These are phyloP conservation scores for Sarcophaga variegata DNA, from an alignment of 2,888 invertebrate genomes.

Conservation along the genomic window DNA sequence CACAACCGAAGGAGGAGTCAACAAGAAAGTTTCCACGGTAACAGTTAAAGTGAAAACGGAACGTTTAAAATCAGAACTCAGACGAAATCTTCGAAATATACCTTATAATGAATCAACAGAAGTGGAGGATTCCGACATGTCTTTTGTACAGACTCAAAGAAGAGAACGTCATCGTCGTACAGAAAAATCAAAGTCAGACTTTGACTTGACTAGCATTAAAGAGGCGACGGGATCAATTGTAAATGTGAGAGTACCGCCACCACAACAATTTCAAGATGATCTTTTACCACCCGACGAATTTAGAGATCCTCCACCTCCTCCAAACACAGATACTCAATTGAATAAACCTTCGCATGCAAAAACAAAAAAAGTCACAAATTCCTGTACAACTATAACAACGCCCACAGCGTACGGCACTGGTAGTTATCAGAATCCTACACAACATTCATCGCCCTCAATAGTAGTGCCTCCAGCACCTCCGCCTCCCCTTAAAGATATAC, in stretches of 20 bases:
- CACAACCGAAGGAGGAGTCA: slow-evolving; percentile 73
- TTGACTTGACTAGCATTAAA: slow-evolving; percentile 84
- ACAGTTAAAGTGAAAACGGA: slow-evolving; percentile 78
- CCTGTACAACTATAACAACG: slow-evolving; percentile 24
- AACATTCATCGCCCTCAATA: slow-evolving; percentile 56
- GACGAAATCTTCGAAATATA: slow-evolving; percentile 72
- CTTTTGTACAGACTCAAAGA: slow-evolving; percentile 71
- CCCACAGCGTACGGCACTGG: slow-evolving; percentile 45
- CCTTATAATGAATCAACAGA: slow-evolving; percentile 78
- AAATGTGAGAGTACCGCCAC: slow-evolving; percentile 88
- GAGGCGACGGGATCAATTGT: slow-evolving; percentile 79
- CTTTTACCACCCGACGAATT: slow-evolving; percentile 90
- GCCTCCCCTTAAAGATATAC: slow-evolving; percentile 74
- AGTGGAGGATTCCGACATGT: slow-evolving; percentile 76
- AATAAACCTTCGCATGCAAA: slow-evolving; percentile 25
- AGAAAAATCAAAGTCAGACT: slow-evolving; percentile 84
- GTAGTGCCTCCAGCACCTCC: slow-evolving; percentile 62
- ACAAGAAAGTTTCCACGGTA: slow-evolving; percentile 79
- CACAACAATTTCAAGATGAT: slow-evolving; percentile 92
- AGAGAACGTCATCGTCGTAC: slow-evolving; percentile 74
- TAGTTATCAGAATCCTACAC: slow-evolving; percentile 46
- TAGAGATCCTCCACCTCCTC: slow-evolving; percentile 82
- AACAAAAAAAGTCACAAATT: slow-evolving; percentile 48
- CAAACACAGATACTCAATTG: slow-evolving; percentile 30
- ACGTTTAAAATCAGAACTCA: slow-evolving; percentile 68